These are phyloP conservation scores for Pseudorasbora parva DNA, from an alignment of 2,113 vertebrate genomes.

Conservation along the genomic window DNA sequence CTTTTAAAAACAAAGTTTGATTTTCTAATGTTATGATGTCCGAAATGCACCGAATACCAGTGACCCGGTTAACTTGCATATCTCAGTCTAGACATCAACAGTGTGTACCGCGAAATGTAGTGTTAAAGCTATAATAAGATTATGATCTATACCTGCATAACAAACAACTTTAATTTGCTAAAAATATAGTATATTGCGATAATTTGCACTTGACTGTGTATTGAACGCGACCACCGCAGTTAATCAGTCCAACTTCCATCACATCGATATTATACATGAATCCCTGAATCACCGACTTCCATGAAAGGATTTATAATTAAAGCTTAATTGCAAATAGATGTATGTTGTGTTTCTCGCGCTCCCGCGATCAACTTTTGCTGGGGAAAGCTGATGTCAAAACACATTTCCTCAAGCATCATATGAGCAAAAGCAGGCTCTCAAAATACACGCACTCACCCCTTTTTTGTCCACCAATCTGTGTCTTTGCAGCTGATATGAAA, in stretches of 20 bases:
- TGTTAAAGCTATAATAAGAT: neutral
- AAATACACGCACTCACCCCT: constrained; percentile 40
- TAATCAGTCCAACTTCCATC: neutral
- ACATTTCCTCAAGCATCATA: neutral
- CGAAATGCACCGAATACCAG: no score
- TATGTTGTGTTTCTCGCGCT: neutral
- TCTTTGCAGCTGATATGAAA: neutral
- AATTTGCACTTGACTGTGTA: neutral
- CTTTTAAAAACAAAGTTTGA: no score
- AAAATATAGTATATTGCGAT: neutral
- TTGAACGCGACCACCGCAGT: neutral
- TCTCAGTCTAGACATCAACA: neutral
- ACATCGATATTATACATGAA: neutral
- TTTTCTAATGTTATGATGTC: no score
- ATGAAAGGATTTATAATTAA: neutral
- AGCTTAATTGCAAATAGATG: neutral
- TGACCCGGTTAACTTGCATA: no score
- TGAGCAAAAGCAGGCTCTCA: neutral
- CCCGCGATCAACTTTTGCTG: neutral
- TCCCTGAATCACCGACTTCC: neutral
- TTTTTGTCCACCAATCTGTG: neutral
- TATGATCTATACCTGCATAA: neutral
- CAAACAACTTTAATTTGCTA: neutral
- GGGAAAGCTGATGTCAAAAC: constrained; percentile 4
- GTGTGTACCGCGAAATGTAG: neutral